Percentiles rank a stretch among this genome's conserved stretches.
Conservation (phyloP, 2,888 invertebrate species). For the Apotomis capreana region DNA sequence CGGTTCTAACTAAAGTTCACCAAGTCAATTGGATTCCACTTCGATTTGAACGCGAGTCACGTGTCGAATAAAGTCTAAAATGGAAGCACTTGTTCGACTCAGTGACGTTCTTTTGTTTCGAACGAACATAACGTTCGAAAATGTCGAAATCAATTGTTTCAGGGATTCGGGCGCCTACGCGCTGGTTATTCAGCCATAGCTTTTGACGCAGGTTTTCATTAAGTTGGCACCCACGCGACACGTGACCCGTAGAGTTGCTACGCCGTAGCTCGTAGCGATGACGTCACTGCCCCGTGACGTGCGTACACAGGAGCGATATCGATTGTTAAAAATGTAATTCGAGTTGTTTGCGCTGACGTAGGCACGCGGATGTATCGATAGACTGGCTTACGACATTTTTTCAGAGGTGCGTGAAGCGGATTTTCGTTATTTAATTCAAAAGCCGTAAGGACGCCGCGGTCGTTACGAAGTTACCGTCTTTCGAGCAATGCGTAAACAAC, state of each 20-base stretch:
- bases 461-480: conserved; percentile 11
- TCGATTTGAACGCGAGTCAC: not conserved
- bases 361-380: conserved; percentile 70
- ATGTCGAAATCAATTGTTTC: conserved; percentile 49
- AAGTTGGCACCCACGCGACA: conserved; percentile 56
- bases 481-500: conserved; percentile 15
- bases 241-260: conserved; percentile 60
- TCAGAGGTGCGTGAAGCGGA: conserved; percentile 34
- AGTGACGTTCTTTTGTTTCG: conserved; percentile 8
- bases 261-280: conserved; percentile 57
- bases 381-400: conserved; percentile 60
- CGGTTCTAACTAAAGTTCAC: conserved; percentile 10
- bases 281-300: conserved; percentile 64
- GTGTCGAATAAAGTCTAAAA: conserved; percentile 6
- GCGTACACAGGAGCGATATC: conserved; percentile 52
- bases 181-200: conserved; percentile 44
- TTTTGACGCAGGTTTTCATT: conserved; percentile 51
- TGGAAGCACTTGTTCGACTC: not conserved
- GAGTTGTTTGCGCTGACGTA: conserved; percentile 22
- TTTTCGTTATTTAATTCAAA: conserved; percentile 6
- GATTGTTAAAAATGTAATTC: conserved; percentile 44
- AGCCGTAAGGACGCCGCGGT: conserved; percentile 4
- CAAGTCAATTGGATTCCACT: not conserved
- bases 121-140: conserved; percentile 39
- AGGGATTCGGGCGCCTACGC: conserved; percentile 51